A percentile compares a stretch with the other conserved stretches of the same genome.
Evolutionary conservation across 2,113 vertebrate genomes (phyloP).

Genomic region (Albula glossodonta): DNA sequence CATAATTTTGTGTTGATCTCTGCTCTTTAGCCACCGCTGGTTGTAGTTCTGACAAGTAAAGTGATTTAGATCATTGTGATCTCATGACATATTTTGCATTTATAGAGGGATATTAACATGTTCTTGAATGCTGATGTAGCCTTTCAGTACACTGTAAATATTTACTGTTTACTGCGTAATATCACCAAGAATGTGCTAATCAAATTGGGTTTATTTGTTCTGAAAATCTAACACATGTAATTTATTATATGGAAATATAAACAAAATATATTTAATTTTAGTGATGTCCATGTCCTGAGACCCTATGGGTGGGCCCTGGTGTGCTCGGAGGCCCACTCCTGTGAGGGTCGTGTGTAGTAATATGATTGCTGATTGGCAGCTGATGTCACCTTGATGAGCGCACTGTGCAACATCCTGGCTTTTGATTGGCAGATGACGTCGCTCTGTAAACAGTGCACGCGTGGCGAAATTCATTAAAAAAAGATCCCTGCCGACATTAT

Average conservation of each 20-base stretch:
- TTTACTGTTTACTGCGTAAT: neutral
- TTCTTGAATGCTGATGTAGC: too few species aligned
- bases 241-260: neutral
- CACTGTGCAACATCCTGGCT: neutral
- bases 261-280: neutral
- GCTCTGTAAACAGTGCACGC: neutral
- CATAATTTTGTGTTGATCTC: too few species aligned
- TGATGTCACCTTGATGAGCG: neutral
- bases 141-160: neutral
- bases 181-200: neutral
- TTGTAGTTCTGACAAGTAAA: too few species aligned
- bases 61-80: too few species aligned
- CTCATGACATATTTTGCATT: too few species aligned
- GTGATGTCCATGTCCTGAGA: too few species aligned
- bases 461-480: neutral
- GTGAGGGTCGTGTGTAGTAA: too few species aligned
- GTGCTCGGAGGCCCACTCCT: too few species aligned
- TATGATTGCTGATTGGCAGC: too few species aligned
- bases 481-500: conserved; percentile 5
- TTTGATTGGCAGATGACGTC: neutral
- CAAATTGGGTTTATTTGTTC: neutral
- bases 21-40: too few species aligned
- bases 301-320: too few species aligned
- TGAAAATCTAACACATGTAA: neutral
- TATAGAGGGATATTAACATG: too few species aligned